Conservation (phyloP, 2,113 vertebrate genomes). For the Orthonyx spaldingii region DNA sequence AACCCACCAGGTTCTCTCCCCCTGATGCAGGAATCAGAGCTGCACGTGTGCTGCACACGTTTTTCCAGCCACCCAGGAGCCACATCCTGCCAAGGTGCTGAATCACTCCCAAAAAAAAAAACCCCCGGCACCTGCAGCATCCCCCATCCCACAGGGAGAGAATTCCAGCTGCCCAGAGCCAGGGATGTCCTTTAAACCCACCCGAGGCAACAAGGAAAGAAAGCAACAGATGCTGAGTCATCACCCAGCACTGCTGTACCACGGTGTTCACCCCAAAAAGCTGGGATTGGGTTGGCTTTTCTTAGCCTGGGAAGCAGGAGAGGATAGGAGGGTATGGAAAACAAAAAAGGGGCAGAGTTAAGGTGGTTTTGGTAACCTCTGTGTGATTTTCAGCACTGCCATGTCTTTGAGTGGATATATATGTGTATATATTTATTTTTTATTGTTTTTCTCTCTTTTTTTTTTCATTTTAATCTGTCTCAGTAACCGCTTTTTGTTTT, state of each 20-base stretch:
- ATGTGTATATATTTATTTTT: background rate
- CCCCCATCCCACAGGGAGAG: fast-evolving
- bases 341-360: background rate
- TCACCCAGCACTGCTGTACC: background rate
- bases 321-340: background rate
- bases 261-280: background rate
- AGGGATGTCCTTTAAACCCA: fast-evolving
- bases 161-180: background rate
- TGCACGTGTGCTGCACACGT: fast-evolving
- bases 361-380: background rate
- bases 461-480: background rate
- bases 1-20: background rate
- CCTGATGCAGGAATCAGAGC: background rate
- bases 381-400: background rate
- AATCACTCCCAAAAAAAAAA: background rate
- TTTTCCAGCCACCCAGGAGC: background rate
- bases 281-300: background rate
- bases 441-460: background rate
- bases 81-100: background rate
- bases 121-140: background rate
- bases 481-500: background rate
- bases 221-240: constrained; percentile 37
- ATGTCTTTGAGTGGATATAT: background rate
- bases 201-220: fast-evolving
- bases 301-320: background rate